Evolutionary conservation across 2,113 vertebrate genomes (phyloP), one percentile per base, ranked within the genome.

Genomic region (Ceyx margarethae): DNA sequence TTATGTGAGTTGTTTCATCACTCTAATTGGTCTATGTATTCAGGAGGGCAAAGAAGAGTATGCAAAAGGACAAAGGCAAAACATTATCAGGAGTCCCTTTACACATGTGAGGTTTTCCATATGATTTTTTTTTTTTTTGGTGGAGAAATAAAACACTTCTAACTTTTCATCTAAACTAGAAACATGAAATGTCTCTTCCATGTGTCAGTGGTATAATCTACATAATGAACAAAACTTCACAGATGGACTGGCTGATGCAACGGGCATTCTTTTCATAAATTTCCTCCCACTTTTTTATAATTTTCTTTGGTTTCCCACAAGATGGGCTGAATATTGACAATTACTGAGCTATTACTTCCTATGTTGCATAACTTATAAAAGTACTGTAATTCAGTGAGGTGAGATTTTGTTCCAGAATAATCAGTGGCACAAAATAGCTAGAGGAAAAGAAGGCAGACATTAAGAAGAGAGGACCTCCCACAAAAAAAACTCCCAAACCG

Each of bases 361-460:
- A 48, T 79, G 77, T 90, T 95, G 87, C 48, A 23, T 94, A 96
- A 93, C 74, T 73, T 22, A 62, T 23, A 43, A 62, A 94, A 90
- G 53, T 43, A 61, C 85, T 91, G 19, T 40, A 81, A 75, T 82
- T 94, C 71, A 58, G 50, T 33, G 79, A 91, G 92, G 77, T 93
- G 62, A 93, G 71, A 80, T 82, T 75, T 85, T 84, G 61, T 94
- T 95, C 89, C 87, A 96, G 90, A 92, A 83, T 91, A 90, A 91
- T 95, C 85, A 90, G 62, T 89, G 90, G 68, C 85, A 90, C 42
- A 60, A 89, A 92, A 81, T 67, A 91, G 83, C 83, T 83, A 45
- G 54, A 80, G 54, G 56, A 81, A 89, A 85, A 65, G 28, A 69
- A 72, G 77, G 18, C 53, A 94, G 69, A 57, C n/a, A 23, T 81